phyloP scores from a whole-genome alignment of 2,888 invertebrate genomes.

The Eupithecia subumbrata region DNA sequence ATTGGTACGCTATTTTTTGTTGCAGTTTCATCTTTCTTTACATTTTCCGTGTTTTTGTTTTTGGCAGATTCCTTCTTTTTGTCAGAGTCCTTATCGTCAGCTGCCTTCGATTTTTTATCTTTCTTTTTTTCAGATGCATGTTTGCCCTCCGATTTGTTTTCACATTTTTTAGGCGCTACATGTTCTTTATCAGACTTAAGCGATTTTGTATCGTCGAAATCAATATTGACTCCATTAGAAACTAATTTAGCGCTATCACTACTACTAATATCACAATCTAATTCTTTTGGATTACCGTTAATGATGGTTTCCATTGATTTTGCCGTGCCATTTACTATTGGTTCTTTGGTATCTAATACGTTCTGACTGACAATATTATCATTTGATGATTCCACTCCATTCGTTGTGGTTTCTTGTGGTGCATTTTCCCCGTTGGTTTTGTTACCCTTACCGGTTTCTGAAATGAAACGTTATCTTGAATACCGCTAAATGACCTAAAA shows the following conservation, averaged over 20 bases:
- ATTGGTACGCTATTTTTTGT: constrained; percentile 57
- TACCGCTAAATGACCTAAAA: not conserved
- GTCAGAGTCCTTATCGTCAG: constrained; percentile 65
- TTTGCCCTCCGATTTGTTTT: constrained; percentile 63
- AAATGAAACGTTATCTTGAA: constrained; percentile 38
- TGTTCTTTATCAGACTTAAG: constrained; percentile 71
- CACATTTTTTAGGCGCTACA: constrained; percentile 54
- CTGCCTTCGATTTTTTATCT: constrained; percentile 65
- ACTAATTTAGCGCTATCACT: constrained; percentile 79
- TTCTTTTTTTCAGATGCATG: constrained; percentile 68
- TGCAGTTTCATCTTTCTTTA: constrained; percentile 55
- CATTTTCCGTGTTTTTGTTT: constrained; percentile 56
- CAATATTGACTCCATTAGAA: constrained; percentile 78
- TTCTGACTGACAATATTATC: constrained; percentile 63
- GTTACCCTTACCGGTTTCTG: constrained; percentile 67
- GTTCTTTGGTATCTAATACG: constrained; percentile 77
- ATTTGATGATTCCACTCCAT: constrained; percentile 67
- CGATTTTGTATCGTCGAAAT: constrained; percentile 73
- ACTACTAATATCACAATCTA: constrained; percentile 83
- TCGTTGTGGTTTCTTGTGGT: constrained; percentile 56
- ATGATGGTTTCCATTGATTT: constrained; percentile 62
- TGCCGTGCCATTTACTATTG: constrained; percentile 75
- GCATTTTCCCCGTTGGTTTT: constrained; percentile 67
- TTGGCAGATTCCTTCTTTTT: constrained; percentile 63
- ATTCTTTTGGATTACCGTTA: constrained; percentile 74